phyloP scores from a whole-genome alignment of 2,888 invertebrate species.

The Chymomyza amoena region DNA sequence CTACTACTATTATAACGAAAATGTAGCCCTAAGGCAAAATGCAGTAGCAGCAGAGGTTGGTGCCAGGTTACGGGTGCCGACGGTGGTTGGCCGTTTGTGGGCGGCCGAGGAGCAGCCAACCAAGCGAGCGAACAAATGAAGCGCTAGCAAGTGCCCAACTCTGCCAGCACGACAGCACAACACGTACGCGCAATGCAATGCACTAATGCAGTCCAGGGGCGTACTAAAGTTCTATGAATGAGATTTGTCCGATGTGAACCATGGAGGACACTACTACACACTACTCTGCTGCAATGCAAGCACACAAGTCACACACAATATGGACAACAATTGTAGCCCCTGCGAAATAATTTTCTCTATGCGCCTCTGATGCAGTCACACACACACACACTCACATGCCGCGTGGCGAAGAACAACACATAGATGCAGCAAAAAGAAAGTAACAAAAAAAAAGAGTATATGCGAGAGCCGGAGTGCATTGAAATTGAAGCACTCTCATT shows the following conservation, averaged over 20 bases:
- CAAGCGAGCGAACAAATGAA: conserved; percentile 34
- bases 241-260: no score
- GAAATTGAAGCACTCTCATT: conserved; percentile 60
- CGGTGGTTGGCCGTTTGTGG: neutral
- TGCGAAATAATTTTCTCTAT: no score
- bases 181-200: neutral
- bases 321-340: no score
- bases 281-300: no score
- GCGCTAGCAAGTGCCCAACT: conserved; percentile 32
- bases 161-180: no score
- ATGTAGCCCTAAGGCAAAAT: conserved; percentile 33
- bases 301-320: no score
- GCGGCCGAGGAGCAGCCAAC: neutral
- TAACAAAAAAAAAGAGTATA: conserved; percentile 26
- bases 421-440: conserved; percentile 6
- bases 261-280: no score
- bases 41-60: neutral
- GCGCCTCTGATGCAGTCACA: neutral
- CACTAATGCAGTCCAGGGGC: neutral
- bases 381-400: conserved; percentile 4
- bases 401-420: conserved; percentile 4
- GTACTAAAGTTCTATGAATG: no score
- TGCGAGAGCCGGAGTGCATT: conserved; percentile 36
- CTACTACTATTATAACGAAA: conserved; percentile 27
- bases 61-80: no score